Conservation (phyloP, 2,113 vertebrate genomes). For the Mastomys natalensis region DNA sequence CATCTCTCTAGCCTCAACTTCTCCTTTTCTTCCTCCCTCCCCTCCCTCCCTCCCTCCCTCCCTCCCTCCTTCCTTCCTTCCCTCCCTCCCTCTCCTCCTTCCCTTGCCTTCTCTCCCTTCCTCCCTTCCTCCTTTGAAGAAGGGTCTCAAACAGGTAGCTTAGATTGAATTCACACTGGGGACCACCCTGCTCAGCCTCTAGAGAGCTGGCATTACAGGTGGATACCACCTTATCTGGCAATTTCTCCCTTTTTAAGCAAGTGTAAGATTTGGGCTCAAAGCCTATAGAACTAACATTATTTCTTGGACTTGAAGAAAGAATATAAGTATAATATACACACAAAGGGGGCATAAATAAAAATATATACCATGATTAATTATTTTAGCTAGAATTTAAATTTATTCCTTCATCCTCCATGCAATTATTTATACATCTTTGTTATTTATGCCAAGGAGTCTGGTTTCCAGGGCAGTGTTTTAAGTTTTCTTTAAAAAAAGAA, state of each 20-base stretch:
- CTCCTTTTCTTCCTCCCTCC: too few species aligned
- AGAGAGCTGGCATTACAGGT: neutral
- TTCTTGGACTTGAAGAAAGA: constrained; percentile 29
- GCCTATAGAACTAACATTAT: constrained; percentile 21
- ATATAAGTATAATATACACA: neutral
- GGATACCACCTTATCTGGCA: neutral
- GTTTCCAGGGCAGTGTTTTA: constrained; percentile 30
- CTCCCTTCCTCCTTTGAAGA: neutral
- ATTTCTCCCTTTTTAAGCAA: neutral
- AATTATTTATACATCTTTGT: constrained; percentile 37
- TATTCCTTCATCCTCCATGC: constrained; percentile 25
- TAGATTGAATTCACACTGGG: neutral
- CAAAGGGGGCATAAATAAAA: neutral
- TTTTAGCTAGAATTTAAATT: constrained; percentile 56
- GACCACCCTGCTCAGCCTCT: neutral
- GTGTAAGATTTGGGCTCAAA: neutral
- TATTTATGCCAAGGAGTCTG: constrained; percentile 50
- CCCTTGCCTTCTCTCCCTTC: too few species aligned
- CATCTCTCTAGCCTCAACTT: neutral
- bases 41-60: too few species aligned
- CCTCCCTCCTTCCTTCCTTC: fast-evolving
- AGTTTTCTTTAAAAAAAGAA: constrained; percentile 5
- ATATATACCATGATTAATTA: constrained; percentile 39
- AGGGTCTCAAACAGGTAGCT: neutral
- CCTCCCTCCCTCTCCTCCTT: too few species aligned